phyloP scores from a whole-genome alignment of 1,140 invertebrate genomes.

The Formica selysi region DNA sequence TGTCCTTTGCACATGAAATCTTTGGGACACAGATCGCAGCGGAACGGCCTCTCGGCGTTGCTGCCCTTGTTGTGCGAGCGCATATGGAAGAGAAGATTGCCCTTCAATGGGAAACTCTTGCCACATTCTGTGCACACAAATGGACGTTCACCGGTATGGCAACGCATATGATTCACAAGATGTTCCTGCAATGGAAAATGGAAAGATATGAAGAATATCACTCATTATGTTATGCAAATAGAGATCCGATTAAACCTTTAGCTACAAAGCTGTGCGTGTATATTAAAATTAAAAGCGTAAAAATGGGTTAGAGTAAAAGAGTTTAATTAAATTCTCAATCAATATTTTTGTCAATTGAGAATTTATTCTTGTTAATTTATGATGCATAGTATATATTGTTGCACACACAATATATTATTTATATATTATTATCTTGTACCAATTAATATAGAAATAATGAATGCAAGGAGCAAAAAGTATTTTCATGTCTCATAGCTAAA shows the following conservation, averaged over 20 bases:
- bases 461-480: too few relatives aligned
- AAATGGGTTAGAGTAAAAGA: too few relatives aligned
- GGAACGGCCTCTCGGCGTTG: conserved; percentile 95
- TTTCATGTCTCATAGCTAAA: too few relatives aligned
- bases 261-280: neutral
- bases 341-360: too few relatives aligned
- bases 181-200: conserved; percentile 87
- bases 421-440: too few relatives aligned
- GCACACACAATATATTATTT: too few relatives aligned
- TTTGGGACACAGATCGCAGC: conserved; percentile 98
- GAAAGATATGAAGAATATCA: conserved; percentile 6
- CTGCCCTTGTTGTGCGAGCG: conserved; percentile 95
- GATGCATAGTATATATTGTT: too few relatives aligned
- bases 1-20: conserved; percentile 99
- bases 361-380: too few relatives aligned
- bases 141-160: conserved; percentile 95
- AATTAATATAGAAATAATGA: too few relatives aligned
- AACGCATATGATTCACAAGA: conserved; percentile 92
- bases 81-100: conserved; percentile 97
- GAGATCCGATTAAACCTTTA: neutral
- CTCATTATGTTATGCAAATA: neutral
- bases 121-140: conserved; percentile 94
- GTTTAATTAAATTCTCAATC: too few relatives aligned
- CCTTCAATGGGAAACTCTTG: conserved; percentile 95
- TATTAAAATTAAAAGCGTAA: neutral